phyloP scores from a whole-genome alignment of 2,888 invertebrate genomes.

The Athalia rosae region DNA sequence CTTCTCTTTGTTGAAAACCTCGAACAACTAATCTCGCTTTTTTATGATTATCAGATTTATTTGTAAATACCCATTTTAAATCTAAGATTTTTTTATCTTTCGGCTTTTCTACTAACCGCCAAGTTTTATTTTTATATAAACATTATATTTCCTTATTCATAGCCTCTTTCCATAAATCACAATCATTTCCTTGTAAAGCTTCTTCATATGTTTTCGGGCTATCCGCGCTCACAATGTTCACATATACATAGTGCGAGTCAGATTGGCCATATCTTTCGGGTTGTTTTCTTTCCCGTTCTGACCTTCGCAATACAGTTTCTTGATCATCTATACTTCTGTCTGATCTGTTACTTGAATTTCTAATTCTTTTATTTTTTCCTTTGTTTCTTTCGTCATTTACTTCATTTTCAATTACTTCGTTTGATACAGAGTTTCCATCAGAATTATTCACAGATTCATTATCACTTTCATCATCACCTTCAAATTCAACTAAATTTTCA shows the following conservation, averaged over 20 bases:
- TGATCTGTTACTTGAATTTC: conserved; percentile 1
- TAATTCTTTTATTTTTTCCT: not conserved
- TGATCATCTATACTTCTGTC: conserved; percentile 10
- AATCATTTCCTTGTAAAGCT: conserved; percentile 13
- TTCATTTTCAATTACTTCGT: not conserved
- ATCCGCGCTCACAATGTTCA: conserved; percentile 18
- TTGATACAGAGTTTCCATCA: conserved; percentile 14
- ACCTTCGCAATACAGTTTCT: not conserved
- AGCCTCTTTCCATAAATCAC: conserved; percentile 14
- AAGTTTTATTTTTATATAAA: conserved; percentile 19
- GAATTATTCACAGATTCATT: not conserved
- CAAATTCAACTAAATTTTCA: not conserved
- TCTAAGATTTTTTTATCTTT: conserved; percentile 11
- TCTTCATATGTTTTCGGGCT: conserved; percentile 22
- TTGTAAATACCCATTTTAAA: conserved; percentile 30
- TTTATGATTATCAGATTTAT: conserved; percentile 16
- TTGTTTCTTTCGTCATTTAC: not conserved
- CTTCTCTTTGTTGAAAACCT: conserved; percentile 43
- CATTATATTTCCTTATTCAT: conserved; percentile 27
- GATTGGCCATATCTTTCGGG: conserved; percentile 20
- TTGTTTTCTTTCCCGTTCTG: not conserved
- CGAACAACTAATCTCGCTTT: conserved; percentile 39
- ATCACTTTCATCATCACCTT: not conserved
- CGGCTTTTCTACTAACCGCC: conserved; percentile 14
- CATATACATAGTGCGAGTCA: conserved; percentile 20